Evolutionary conservation across 2,888 invertebrate genomes (phyloP), one percentile per base, ranked within the genome.

Genomic region (Dryadula phaetusa): DNA sequence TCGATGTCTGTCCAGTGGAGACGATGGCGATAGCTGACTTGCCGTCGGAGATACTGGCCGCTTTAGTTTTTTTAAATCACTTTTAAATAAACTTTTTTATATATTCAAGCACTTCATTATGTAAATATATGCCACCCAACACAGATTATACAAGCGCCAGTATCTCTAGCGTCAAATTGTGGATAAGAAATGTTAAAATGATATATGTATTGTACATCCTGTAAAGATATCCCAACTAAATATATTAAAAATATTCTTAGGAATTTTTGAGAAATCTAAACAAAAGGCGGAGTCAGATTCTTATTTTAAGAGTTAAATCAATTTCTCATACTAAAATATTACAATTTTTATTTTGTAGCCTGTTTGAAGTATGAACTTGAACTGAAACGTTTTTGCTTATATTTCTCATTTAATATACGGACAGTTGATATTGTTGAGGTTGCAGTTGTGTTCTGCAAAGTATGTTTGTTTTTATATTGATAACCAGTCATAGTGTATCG

Each of bases 401-500:
- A 52, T 52, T 52, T n/a, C 28, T 52, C 14, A 28, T 52, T 52
- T 52, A 16, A 81, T 80, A 80, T 82, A 80, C 82, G 82, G 80
- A 82, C 82, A 84, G 80, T 84, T 78, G 81, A 79, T 74, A 77
- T 79, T 79, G 80, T 90, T 86, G 90, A 88, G 87, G 87, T 88
- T 84, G 83, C 88, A 90, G 89, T n/a, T 90, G 90, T 88, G 75
- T 85, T 81, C 80, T 84, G 86, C 78, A 78, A 76, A 73, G 82
- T 82, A 82, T 78, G 74, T 74, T 79, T 77, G 40, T 44, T 53
- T 44, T 64, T 65, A 58, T 69, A 67, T 62, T 65, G 40, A 54
- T 65, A 12, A 25, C 66, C 66, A 67, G 70, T 70, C 73, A 65
- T 67, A 64, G 66, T 66, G 64, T 14, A 22, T 47, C 42, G 40